A percentile compares a stretch with the other conserved stretches of the same genome.
phyloP scores from a whole-genome alignment of 1,140 invertebrate genomes.

The Vollenhovia emeryi region DNA sequence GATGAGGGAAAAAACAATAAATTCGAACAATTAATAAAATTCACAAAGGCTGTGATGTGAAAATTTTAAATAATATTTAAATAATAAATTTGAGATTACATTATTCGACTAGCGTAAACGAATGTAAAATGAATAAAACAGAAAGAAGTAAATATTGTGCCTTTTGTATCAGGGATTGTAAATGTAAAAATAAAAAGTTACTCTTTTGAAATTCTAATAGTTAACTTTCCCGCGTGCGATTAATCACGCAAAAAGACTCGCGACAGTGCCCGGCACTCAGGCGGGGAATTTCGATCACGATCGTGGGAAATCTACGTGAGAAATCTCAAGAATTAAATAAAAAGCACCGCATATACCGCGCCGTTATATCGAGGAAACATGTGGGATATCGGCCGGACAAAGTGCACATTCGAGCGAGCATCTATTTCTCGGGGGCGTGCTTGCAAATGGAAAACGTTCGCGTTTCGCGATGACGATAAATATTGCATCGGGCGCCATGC shows the following conservation, averaged over 20 bases:
- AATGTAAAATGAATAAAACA: too few relatives aligned
- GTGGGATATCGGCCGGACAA: constrained; percentile 21
- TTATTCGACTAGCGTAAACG: too few relatives aligned
- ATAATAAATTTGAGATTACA: too few relatives aligned
- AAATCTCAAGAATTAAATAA: constrained; percentile 6
- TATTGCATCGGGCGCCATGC: constrained; percentile 65
- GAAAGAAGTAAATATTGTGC: too few relatives aligned
- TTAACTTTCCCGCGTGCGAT: too few relatives aligned
- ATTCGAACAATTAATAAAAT: too few relatives aligned
- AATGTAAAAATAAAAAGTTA: too few relatives aligned
- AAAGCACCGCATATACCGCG: neutral
- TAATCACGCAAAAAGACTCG: neutral
- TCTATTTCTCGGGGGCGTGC: constrained; percentile 25
- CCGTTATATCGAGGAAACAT: neutral
- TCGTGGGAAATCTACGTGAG: neutral
- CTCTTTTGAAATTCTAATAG: too few relatives aligned
- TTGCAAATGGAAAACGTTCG: constrained; percentile 42
- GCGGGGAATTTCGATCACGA: neutral
- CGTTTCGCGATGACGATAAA: constrained; percentile 62
- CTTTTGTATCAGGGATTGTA: too few relatives aligned
- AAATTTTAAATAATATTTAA: too few relatives aligned
- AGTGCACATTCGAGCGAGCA: constrained; percentile 12
- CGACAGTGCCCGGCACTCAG: neutral
- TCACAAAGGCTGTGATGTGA: too few relatives aligned
- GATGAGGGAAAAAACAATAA: too few relatives aligned